Evolutionary conservation across 2,113 vertebrate species (phyloP), one percentile per base, ranked within the genome.

Genomic region (Bubo bubo): DNA sequence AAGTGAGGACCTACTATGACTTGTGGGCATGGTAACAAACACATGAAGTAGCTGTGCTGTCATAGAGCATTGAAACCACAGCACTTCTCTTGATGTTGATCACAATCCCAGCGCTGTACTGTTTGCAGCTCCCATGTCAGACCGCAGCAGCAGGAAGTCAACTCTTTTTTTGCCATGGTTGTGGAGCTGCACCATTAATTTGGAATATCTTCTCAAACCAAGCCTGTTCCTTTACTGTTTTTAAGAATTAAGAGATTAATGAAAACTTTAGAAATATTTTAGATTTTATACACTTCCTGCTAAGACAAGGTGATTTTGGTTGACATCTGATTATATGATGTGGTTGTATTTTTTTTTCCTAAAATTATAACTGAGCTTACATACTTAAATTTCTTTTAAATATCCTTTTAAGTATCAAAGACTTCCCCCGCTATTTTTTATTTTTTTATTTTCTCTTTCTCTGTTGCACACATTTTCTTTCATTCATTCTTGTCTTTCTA

Each of bases 71-170:
- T 45, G 8, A 80, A 86, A 58, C 24, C 55, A 17, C 7, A 16
- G n/a, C 0, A 0, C 23, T 71, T 47, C 52, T 50, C 3, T 59
- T 50, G 64, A 43, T 58, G 35, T 75, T 1, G 32, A 24, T 53
- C 28, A 3, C 0, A 0, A 18, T 76, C n/a, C 83, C 68, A 39
- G n/a, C 0, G 0, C 30, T 49, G 39, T 10, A 1, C 39, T 55
- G 56, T 45, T 19, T 79, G 73, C 64, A 63, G 76, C 39, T 80
- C 91, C 53, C 30, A 4, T 16, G 30, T 18, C 79, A 73, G 71
- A 47, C 37, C 59, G 45, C 45, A 45, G 59, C 59, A 94, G 67
- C n/a, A 28, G 45, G 49, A 73, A 56, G 18, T 62, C 79, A 45
- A 13, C 47, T 45, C 32, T 74, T 39, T 28, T 28, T 66, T 74